Percentiles rank a stretch among this genome's conserved stretches.
Conservation (phyloP, 2,888 invertebrate genomes). For the Sylvicola cinctus region DNA sequence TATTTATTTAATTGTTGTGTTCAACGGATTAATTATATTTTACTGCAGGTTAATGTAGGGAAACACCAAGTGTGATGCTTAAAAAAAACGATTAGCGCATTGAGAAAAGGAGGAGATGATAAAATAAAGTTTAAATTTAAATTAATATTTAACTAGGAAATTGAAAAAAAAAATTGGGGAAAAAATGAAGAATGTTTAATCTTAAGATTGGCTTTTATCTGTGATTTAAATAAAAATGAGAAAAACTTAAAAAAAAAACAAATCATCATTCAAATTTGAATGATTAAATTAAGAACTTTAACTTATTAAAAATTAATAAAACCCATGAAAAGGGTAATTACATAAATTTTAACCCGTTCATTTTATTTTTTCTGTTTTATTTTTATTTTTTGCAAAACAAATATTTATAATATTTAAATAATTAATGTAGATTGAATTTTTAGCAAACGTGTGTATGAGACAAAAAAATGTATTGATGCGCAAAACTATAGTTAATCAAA, state of each 20-base stretch:
- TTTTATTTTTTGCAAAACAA: too few relatives aligned
- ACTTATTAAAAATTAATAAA: not conserved
- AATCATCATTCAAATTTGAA: slow-evolving; percentile 5
- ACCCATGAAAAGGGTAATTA: not conserved
- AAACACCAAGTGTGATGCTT: too few relatives aligned
- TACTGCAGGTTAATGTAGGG: not conserved
- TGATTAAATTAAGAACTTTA: slow-evolving; percentile 2
- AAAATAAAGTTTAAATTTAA: slow-evolving; percentile 8
- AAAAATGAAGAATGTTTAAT: slow-evolving; percentile 3
- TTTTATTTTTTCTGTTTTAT: too few relatives aligned
- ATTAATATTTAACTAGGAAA: slow-evolving; percentile 6
- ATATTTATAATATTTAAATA: too few relatives aligned
- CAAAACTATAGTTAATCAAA: too few relatives aligned
- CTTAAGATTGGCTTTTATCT: slow-evolving; percentile 12
- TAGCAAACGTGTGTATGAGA: too few relatives aligned
- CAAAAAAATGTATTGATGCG: too few relatives aligned
- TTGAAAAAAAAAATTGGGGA: slow-evolving; percentile 4
- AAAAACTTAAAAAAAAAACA: not conserved
- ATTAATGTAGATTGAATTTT: too few relatives aligned
- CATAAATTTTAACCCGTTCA: too few relatives aligned
- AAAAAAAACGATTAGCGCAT: too few relatives aligned
- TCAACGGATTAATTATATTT: slow-evolving; percentile 5
- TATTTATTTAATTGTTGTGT: too few relatives aligned
- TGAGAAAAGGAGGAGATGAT: slow-evolving; percentile 5
- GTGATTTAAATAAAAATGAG: slow-evolving; percentile 12